Evolutionary conservation across 1,140 invertebrate genomes (phyloP).

Genomic region (Macrostomum lignano): DNA sequence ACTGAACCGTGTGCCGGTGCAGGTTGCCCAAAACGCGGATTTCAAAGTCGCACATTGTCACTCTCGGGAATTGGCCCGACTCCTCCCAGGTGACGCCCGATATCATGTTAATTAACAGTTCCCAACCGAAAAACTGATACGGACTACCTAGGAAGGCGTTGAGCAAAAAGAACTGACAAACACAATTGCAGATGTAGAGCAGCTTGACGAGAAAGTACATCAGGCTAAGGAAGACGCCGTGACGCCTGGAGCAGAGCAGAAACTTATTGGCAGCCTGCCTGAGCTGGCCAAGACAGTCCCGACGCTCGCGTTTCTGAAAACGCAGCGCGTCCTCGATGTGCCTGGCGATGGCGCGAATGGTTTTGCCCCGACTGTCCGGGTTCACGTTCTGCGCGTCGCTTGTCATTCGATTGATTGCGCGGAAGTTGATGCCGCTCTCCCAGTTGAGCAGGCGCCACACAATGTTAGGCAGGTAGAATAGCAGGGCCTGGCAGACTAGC

Average conservation of each 20-base stretch:
- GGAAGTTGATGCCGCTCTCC: conserved; percentile 29
- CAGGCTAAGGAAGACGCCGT: conserved; percentile 17
- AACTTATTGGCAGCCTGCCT: too few species aligned
- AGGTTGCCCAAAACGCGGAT: conserved; percentile 15
- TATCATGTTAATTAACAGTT: conserved; percentile 8
- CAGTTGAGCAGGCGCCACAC: conserved; percentile 31
- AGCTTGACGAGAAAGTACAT: conserved; percentile 22
- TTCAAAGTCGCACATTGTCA: conserved; percentile 20
- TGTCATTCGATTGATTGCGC: too few species aligned
- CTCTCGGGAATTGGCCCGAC: conserved; percentile 15
- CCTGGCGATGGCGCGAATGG: too few species aligned
- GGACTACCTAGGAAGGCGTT: conserved; percentile 30
- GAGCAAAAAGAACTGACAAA: conserved; percentile 31
- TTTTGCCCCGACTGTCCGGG: too few species aligned
- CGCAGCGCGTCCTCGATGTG: too few species aligned
- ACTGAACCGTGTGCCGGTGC: conserved; percentile 28
- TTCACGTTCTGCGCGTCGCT: too few species aligned
- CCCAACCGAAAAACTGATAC: conserved; percentile 12
- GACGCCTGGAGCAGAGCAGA: background rate
- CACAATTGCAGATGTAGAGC: conserved; percentile 29
- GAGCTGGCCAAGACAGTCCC: too few species aligned
- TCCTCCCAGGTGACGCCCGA: conserved; percentile 11
- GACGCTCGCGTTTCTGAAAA: too few species aligned
- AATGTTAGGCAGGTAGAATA: conserved; percentile 33
- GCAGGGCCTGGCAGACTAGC: conserved; percentile 30